Base-by-base conservation (phyloP, 2,113 vertebrate species). In the Perca schrenkii region DNA sequence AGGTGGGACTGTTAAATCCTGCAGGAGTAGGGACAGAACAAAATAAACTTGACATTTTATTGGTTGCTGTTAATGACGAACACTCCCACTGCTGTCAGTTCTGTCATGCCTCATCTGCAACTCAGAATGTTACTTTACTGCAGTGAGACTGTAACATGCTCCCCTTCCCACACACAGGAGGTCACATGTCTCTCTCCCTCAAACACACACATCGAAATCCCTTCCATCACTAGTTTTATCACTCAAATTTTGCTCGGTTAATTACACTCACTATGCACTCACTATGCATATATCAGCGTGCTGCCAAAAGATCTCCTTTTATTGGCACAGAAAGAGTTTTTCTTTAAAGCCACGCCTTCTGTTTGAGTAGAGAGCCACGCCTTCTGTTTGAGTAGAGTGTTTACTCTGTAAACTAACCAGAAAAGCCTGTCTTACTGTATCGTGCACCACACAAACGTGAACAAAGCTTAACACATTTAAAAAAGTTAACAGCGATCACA, bases 111-210 rank as follows among this genome's bases (percentile, higher is more conserved):
- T 92, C 89, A 80, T 83, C 71, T 77, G 76, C 57, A 72, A 3
- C 69, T 80, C 80, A 77, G 71, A 91, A 92, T 92, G 84, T 82
- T 60, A n/a, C 84, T 78, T 79, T 21, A 71, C 85, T 79, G 65
- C 74, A 40, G 53, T 49, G 72, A 67, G 57, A 80, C 56, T 65
- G 6, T 34, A 28, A 67, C 52, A 52, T 2, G 22, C 73, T 68
- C 57, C 7, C 83, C 84, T 82, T 90, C 78, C 64, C 86, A 87
- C 84, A 88, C 82, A 88, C 84, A 84, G 34, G 6, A 34, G 34
- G 34, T 34, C 34, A 34, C 6, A 34, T 34, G 6, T 34, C 34
- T 34, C 34, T 6, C 34, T 34, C 34, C 6, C 34, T 34, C 19
- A 60, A 22, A 54, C n/a, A 46, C 19, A 40, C 50, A 22, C 28